Evolutionary conservation across 2,113 vertebrate genomes (phyloP), one percentile per base, ranked within the genome.

Genomic region (Tinamus guttatus): DNA sequence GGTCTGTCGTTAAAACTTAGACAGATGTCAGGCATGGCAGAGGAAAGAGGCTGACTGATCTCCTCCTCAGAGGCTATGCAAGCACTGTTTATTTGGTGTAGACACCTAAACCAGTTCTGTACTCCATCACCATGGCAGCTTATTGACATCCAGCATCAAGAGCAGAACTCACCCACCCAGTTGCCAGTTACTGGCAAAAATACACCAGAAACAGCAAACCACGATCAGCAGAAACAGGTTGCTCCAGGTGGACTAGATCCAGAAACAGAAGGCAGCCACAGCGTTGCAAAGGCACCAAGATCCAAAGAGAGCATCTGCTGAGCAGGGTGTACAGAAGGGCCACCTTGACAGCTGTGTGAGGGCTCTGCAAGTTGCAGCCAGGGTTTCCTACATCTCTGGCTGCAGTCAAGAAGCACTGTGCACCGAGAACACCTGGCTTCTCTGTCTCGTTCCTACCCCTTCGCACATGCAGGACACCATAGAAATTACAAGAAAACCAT

Each of bases 391-490:
- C 58, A n/a, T 6, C 47, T 41, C 73, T 15, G 65, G 24, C 87
- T 69, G 64, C 7, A 28, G 36, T 21, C 64, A 15, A 40, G 79
- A 38, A 75, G 49, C 38, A 3, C 0, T 1, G 9, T 7, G 60
- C 56, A 22, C 21, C 11, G n/a, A 30, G 27, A 51, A 41, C 2
- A 17, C 45, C 60, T 9, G 32, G 20, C 11, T 56, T 30, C 52
- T 76, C 52, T 16, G 30, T 25, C 32, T 52, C 21, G 40, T 5
- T 78, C 16, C 3, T 45, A 11, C 30, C 45, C 19, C 40, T 36
- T 41, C 19, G 11, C 0, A 1, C 1, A 19, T 0, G 15, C 22
- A 64, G 32, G 25, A 25, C 9, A 28, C 21, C 1, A 38, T 2
- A 52, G 87, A 73, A 59, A 21, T 3, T 17, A 20, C 17, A 6